Base-by-base conservation (phyloP, 2,888 invertebrate genomes). In the Metopia argyrocephala region DNA sequence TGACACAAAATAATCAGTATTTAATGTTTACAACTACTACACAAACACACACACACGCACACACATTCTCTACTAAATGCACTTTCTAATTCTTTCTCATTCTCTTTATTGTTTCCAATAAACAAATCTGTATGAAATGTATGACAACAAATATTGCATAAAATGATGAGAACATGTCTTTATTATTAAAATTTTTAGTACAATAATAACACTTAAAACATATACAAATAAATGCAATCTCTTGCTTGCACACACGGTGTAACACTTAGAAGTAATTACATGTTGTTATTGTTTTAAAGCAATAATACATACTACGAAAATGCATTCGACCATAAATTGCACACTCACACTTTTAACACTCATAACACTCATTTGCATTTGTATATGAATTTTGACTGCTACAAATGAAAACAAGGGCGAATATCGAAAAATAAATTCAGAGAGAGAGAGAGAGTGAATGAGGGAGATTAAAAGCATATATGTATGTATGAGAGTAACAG, bases 1-100 rank as follows among this genome's bases (percentile, higher is more conserved):
- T 78, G 79, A 82, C 82, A 83, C 82, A 38, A 9, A 83, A 82
- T 76, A 83, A 83, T 79, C 82, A 68, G 56, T 61, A 71, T 68
- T 50, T 73, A 65, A 64, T 64, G 59, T 69, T 76, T 80, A 68
- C 27, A 21, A 28, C 23, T 61, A 56, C 9, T 46, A 59, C 27
- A 20, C 38, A 56, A 27, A 38, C 3, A 21, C 18, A 31, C 28
- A 23, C 12, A 31, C 15, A 27, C 25, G 1, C 27, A 27, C 38
- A 61, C 9, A 4, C 7, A 25, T 20, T 45, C 66, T 56, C 20
- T 7, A 2, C 0, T 31, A 38, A 12, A 27, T 25, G 52, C 15
- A 4, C 5, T 12, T 23, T 45, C 56, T 56, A 4, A 20, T 12
- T 45, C 18, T 3, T 3, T 28, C 28, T 31, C 20, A 2, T 20